A percentile compares a stretch with the other conserved stretches of the same genome.
Conservation (phyloP, 2,888 invertebrate species). For the Sepiola atlantica region DNA sequence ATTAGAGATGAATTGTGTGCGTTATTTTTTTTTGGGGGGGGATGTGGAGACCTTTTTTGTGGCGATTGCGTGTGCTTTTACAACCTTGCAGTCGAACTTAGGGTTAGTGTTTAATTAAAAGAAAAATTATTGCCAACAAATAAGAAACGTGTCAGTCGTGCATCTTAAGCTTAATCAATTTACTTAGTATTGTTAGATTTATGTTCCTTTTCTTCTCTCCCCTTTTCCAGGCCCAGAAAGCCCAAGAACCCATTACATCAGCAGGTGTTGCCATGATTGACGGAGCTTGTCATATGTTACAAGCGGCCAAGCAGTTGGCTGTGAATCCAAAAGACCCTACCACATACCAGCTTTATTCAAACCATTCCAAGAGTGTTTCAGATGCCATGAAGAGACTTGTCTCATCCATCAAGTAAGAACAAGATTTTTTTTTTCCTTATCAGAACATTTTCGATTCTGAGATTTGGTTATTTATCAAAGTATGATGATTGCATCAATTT, state of each 20-base stretch:
- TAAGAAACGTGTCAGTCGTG: too few relatives aligned
- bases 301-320: slow-evolving; percentile 90
- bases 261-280: slow-evolving; percentile 87
- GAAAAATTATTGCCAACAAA: too few relatives aligned
- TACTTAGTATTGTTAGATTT: too few relatives aligned
- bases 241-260: slow-evolving; percentile 90
- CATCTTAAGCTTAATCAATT: too few relatives aligned
- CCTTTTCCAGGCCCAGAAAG: slow-evolving; percentile 80
- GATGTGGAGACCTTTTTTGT: too few relatives aligned
- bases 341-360: slow-evolving; percentile 94
- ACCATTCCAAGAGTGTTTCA: slow-evolving; percentile 94
- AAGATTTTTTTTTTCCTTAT: not conserved
- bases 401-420: slow-evolving; percentile 85
- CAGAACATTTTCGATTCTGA: too few relatives aligned
- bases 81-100: too few relatives aligned
- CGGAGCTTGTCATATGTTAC: slow-evolving; percentile 92
- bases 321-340: slow-evolving; percentile 91
- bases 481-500: not conserved
- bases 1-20: too few relatives aligned
- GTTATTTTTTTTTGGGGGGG: too few relatives aligned
- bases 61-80: too few relatives aligned
- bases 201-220: not conserved
- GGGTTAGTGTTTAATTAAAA: too few relatives aligned
- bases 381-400: slow-evolving; percentile 96
- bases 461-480: not conserved